These are phyloP conservation scores for Barbus barbus DNA, from an alignment of 2,113 vertebrate species.

Conservation along the genomic window DNA sequence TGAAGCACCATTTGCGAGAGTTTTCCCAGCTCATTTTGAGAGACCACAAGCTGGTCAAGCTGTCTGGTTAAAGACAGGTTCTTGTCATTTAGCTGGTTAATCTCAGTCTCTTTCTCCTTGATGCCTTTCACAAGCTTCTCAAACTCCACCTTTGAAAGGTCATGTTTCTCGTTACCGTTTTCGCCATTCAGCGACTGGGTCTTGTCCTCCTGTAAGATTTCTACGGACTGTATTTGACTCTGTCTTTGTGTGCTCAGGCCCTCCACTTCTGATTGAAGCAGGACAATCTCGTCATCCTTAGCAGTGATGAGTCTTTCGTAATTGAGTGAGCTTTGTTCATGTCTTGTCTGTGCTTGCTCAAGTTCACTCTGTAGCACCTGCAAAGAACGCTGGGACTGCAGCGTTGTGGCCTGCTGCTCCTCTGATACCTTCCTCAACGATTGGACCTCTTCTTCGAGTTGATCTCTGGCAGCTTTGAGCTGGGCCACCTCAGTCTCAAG, in stretches of 20 bases:
- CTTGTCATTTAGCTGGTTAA: constrained; percentile 91
- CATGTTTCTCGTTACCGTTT: constrained; percentile 93
- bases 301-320: constrained; percentile 83
- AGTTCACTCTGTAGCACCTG: constrained; percentile 85
- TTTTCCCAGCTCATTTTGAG: constrained; percentile 89
- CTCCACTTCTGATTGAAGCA: constrained; percentile 81
- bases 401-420: constrained; percentile 80
- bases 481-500: constrained; percentile 89
- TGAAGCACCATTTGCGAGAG: constrained; percentile 90
- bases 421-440: constrained; percentile 78
- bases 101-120: constrained; percentile 93
- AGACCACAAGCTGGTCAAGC: constrained; percentile 85
- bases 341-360: constrained; percentile 81
- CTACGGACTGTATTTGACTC: constrained; percentile 71
- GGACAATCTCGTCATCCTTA: constrained; percentile 87
- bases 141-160: constrained; percentile 93
- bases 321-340: constrained; percentile 82
- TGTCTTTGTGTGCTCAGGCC: constrained; percentile 76
- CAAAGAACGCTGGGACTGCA: constrained; percentile 81
- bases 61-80: constrained; percentile 86
- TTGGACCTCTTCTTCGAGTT: constrained; percentile 82
- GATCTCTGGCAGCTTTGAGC: constrained; percentile 77
- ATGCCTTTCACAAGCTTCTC: constrained; percentile 89
- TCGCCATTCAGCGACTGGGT: constrained; percentile 85
- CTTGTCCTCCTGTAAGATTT: constrained; percentile 90